Evolutionary conservation across 2,797 vertebrate genomes (phyloP).

Genomic region (Syngnathus rostellatus): DNA sequence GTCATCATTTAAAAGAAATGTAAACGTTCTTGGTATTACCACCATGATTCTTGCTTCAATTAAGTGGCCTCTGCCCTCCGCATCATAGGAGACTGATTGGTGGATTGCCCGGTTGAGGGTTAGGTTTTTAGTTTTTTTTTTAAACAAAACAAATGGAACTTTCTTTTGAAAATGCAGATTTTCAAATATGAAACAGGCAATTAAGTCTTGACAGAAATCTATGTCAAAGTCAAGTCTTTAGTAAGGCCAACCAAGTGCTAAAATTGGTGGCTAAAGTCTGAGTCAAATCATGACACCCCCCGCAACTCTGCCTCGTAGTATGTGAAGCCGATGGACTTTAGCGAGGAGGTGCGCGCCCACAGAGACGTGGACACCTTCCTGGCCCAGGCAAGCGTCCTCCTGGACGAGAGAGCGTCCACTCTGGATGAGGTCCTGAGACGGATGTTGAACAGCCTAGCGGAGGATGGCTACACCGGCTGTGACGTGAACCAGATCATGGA

Average conservation of each 20-base stretch:
- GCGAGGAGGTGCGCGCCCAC: constrained; percentile 83
- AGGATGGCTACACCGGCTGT: constrained; percentile 69
- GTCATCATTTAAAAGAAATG: not conserved
- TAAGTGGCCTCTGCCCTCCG: not conserved
- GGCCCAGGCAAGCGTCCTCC: constrained; percentile 80
- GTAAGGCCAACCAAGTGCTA: not conserved
- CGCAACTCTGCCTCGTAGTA: constrained; percentile 59
- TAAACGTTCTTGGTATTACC: not conserved
- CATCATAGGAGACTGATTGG: not conserved
- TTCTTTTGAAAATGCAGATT: not conserved
- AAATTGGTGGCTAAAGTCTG: not conserved
- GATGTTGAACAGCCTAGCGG: constrained; percentile 74
- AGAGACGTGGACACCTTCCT: constrained; percentile 83
- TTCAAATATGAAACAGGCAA: not conserved
- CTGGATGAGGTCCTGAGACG: constrained; percentile 80
- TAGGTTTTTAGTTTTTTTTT: not conserved
- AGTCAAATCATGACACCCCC: no score
- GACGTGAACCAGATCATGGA: constrained; percentile 79
- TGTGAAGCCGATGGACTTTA: constrained; percentile 91
- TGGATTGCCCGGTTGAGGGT: not conserved
- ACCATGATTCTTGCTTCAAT: not conserved
- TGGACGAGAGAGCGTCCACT: constrained; percentile 80
- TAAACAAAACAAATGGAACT: not conserved
- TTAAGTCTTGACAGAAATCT: not conserved
- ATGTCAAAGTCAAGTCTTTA: not conserved